Base-by-base conservation (phyloP, 92 coral and sea anemone genomes). In the Phenganax subtilis region DNA sequence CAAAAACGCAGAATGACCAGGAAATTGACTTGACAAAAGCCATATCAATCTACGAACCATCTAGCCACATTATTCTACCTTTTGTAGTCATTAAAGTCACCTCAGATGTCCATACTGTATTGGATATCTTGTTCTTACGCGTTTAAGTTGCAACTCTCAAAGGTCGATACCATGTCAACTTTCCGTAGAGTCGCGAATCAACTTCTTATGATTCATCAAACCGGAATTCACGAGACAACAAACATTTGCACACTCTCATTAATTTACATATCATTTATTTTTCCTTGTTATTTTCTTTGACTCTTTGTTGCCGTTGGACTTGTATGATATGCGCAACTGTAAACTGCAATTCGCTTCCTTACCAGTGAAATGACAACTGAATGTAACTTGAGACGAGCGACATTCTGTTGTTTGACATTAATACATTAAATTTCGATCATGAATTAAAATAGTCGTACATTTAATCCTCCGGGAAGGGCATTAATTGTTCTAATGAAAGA, bases 181-280 rank as follows among this genome's bases (percentile, higher is more conserved):
- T 68, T 27, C 31, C 72, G 51, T 14, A 66, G 25, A 20, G 72
- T 66, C 72, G 28, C 14, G 73, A 68, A 29, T 30, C n/a, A 51
- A 2, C 53, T 68, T 53, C 47, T 68, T 10, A 30, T 68, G 47
- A 30, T 68, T 53, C 54, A 29, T 28, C 73, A 68, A 30, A 68
- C 73, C 53, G 73, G 73, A 79, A 63, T 68, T 79, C 55, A 10
- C 51, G 52, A 77, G 57, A 63, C 72, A 64, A 63, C 83, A 79
- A 77, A 79, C 83, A 79, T 79, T 79, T 79, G 74, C 74, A 63
- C 73, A 20, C 56, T 61, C 61, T 63, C 61, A 64, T 56, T 79
- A 79, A 79, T 78, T 78, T 60, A 61, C 72, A 78, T 78, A 78
- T 62, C 27, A 62, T 56, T 27, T 76, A 27, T 15, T 76, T 76